Evolutionary conservation across 2,797 vertebrate genomes (phyloP).

Genomic region (Xiphophorus birchmanni): DNA sequence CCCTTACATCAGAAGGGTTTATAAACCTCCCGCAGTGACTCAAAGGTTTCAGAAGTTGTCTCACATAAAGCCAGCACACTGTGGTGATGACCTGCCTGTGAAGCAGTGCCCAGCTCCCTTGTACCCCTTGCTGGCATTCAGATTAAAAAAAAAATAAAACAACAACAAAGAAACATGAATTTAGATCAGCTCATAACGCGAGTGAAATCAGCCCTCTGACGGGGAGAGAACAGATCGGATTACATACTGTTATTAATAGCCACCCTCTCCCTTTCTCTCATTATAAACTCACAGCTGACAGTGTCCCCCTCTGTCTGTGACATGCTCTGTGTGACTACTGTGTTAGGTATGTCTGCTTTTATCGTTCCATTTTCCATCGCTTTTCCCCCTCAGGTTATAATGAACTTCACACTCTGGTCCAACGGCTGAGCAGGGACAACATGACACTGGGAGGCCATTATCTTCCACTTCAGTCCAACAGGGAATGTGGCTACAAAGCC

Average conservation of each 20-base stretch:
- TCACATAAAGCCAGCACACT: background rate
- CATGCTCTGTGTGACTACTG: slow-evolving; percentile 10
- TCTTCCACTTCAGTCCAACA: background rate
- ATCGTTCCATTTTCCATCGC: background rate
- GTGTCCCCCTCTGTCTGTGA: slow-evolving; percentile 33
- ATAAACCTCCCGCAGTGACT: background rate
- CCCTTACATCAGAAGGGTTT: background rate
- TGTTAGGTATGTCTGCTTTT: slow-evolving; percentile 6
- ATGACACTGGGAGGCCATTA: background rate
- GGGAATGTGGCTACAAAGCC: background rate
- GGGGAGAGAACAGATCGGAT: slow-evolving; percentile 49
- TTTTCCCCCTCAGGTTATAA: slow-evolving; percentile 23
- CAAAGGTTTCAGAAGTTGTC: slow-evolving; percentile 4
- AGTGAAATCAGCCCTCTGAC: slow-evolving; percentile 22
- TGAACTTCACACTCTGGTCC: background rate
- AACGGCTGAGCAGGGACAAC: background rate
- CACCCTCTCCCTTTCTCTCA: slow-evolving; percentile 59
- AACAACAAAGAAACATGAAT: background rate
- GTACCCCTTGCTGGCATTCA: slow-evolving; percentile 28
- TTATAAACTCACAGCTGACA: slow-evolving; percentile 67
- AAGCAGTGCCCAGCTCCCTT: slow-evolving; percentile 3
- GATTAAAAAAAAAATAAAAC: slow-evolving; percentile 2
- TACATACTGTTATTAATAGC: slow-evolving; percentile 77
- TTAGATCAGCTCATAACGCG: slow-evolving; percentile 27
- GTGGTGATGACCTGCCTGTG: background rate